Evolutionary conservation across 64 coral and sea anemone species (phyloP).

Genomic region (Montipora foliosa): DNA sequence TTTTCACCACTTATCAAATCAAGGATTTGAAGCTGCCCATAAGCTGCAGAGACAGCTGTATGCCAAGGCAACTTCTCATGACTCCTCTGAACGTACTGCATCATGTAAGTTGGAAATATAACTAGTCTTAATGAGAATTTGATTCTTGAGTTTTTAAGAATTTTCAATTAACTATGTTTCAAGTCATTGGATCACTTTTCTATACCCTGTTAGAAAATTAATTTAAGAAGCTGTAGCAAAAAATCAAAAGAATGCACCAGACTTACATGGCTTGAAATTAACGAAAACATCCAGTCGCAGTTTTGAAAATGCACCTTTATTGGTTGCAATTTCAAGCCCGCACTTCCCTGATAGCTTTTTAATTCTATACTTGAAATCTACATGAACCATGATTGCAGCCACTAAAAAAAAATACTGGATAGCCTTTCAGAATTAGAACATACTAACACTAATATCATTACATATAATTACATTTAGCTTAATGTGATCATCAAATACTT

Average conservation of each 20-base stretch:
- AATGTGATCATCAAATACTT: not conserved
- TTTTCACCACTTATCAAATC: conserved; percentile 35
- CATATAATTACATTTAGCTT: not conserved
- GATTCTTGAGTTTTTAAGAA: not conserved
- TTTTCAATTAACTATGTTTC: not conserved
- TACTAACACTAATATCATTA: not conserved
- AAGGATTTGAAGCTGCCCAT: conserved; percentile 22
- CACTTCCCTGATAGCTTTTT: not conserved
- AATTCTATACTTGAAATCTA: not conserved
- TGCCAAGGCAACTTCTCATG: conserved; percentile 32
- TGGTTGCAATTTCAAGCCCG: no score
- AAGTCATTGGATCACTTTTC: not conserved
- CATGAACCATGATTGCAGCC: not conserved
- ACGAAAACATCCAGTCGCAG: no score
- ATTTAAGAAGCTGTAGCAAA: not conserved
- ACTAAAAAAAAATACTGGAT: not conserved
- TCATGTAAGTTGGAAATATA: conserved; percentile 26
- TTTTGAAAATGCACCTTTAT: no score
- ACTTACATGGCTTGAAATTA: not conserved
- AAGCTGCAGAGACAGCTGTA: conserved; percentile 37
- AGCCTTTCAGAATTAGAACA: not conserved
- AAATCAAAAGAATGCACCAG: not conserved
- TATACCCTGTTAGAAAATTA: not conserved
- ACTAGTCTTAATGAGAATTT: not conserved
- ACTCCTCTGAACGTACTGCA: not conserved